phyloP scores from a whole-genome alignment of 2,797 vertebrate genomes.

The Neopelma chrysocephalum region DNA sequence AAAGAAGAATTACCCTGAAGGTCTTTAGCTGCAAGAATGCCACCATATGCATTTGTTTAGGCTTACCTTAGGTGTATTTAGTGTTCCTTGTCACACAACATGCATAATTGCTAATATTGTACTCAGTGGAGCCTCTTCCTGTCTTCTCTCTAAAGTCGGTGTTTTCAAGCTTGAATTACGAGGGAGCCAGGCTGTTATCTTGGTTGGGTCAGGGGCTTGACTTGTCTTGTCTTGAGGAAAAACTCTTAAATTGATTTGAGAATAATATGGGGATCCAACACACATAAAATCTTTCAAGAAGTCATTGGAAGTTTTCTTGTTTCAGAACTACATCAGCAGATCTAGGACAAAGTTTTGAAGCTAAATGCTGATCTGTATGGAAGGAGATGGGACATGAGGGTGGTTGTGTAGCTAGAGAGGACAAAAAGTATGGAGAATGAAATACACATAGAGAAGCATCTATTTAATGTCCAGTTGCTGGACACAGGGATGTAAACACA shows the following conservation, averaged over 20 bases:
- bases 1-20: neutral
- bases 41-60: neutral
- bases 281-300: neutral
- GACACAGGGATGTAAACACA: too few species aligned
- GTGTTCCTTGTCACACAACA: neutral
- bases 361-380: neutral
- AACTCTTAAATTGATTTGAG: neutral
- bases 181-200: neutral
- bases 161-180: conserved; percentile 34
- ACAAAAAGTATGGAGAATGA: neutral
- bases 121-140: neutral
- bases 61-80: neutral
- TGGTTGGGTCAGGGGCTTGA: neutral
- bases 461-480: neutral
- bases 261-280: neutral
- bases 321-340: neutral
- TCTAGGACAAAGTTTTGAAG: neutral
- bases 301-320: neutral
- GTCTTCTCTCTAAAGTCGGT: neutral
- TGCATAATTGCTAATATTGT: conserved; percentile 1
- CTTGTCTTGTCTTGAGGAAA: neutral
- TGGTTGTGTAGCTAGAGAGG: neutral
- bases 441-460: neutral
- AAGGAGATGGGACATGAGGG: neutral
- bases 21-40: neutral